Percentiles rank a stretch among this genome's conserved stretches.
These are phyloP conservation scores for Tribolium castaneum DNA, from an alignment of 1,140 invertebrate species.

Conservation along the genomic window DNA sequence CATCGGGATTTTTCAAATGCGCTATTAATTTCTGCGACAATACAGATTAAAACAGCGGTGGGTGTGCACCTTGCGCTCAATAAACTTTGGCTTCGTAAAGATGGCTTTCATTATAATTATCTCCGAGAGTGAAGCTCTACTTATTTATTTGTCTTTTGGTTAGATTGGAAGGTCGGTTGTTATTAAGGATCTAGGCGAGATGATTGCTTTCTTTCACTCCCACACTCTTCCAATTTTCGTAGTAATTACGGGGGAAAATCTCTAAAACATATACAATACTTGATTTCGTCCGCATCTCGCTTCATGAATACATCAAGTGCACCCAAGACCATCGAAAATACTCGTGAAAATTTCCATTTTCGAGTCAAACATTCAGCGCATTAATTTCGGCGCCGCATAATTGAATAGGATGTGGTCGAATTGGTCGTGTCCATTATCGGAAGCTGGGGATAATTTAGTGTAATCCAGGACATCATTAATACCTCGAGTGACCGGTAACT, in stretches of 20 bases:
- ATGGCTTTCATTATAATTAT: not conserved
- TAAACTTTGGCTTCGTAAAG: not conserved
- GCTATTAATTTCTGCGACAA: not conserved
- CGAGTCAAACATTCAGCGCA: not conserved
- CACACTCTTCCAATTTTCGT: conserved; percentile 6
- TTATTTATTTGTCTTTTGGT: conserved; percentile 10
- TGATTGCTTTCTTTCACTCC: conserved; percentile 15
- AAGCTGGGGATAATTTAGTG: conserved; percentile 39
- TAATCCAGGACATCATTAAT: conserved; percentile 35
- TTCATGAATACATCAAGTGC: conserved; percentile 36
- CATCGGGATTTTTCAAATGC: not conserved
- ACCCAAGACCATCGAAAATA: not conserved
- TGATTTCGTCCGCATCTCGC: not conserved
- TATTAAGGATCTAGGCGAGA: conserved; percentile 5
- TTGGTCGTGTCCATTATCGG: conserved; percentile 40
- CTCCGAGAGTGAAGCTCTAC: not conserved
- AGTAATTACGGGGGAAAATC: conserved; percentile 28
- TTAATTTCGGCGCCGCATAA: not conserved
- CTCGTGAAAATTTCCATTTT: not conserved
- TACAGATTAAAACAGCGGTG: not conserved
- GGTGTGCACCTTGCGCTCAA: not conserved
- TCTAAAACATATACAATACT: not conserved
- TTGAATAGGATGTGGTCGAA: conserved; percentile 36
- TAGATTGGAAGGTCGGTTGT: conserved; percentile 16
- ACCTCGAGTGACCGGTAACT: conserved; percentile 25